A percentile compares a stretch with the other conserved stretches of the same genome.
Conservation (phyloP, 1,140 invertebrate genomes). For the Atta texana region DNA sequence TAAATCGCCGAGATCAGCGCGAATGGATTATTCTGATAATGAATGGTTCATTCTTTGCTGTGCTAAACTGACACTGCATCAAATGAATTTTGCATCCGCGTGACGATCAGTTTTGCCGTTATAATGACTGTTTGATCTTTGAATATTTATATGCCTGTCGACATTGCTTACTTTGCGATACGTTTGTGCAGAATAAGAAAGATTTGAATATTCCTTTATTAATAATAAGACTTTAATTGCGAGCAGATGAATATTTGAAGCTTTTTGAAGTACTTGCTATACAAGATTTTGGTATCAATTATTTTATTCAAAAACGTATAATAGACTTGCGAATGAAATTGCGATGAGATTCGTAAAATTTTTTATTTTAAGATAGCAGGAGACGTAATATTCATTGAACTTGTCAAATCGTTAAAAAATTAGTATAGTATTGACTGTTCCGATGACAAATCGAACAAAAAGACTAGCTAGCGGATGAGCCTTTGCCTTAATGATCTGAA, state of each 20-base stretch:
- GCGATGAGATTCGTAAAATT: not conserved
- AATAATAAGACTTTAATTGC: conserved; percentile 10
- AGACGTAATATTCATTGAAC: not conserved
- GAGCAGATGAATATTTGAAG: not conserved
- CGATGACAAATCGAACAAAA: not conserved
- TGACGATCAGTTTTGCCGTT: not conserved
- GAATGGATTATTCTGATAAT: conserved; percentile 21
- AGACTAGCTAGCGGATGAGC: not conserved
- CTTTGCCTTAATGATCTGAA: not conserved
- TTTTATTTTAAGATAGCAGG: not conserved
- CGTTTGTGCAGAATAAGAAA: not conserved
- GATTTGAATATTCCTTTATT: not conserved
- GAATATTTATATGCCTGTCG: conserved; percentile 9
- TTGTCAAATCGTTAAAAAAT: not conserved
- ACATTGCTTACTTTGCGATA: not conserved
- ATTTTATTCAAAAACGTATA: not conserved
- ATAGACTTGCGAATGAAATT: not conserved
- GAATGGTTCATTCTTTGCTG: not conserved
- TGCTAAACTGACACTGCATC: not conserved
- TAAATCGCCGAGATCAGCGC: not conserved
- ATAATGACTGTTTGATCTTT: not conserved
- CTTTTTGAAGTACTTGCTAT: not conserved
- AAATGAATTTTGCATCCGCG: conserved; percentile 30
- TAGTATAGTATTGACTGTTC: not conserved
- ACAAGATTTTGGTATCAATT: not conserved